These are phyloP conservation scores for Nasua narica DNA, from an alignment of 2,797 vertebrate species.

Conservation along the genomic window DNA sequence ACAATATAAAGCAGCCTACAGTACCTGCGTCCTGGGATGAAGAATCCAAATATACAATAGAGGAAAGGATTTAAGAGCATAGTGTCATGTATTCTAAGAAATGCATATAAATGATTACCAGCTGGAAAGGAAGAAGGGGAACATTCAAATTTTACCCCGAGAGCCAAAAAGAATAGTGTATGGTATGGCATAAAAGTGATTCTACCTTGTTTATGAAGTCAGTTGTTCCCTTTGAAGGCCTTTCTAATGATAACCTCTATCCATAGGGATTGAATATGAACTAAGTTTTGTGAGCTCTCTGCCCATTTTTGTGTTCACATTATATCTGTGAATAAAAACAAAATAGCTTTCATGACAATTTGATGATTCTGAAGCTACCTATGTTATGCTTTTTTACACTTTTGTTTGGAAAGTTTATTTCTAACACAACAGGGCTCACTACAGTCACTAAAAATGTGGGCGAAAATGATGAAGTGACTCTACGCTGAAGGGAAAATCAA, in stretches of 20 bases:
- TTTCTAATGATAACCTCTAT: not conserved
- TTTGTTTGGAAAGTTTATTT: not conserved
- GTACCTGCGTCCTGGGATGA: not conserved
- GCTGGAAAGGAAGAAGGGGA: slow-evolving; percentile 53
- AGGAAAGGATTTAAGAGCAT: not conserved
- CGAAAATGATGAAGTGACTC: not conserved
- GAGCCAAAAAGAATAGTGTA: slow-evolving; percentile 42
- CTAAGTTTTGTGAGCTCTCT: not conserved
- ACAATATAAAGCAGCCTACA: not conserved
- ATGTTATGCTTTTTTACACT: not conserved
- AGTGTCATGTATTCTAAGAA: not conserved
- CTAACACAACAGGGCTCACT: not conserved
- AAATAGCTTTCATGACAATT: not conserved
- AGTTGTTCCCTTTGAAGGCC: not conserved
- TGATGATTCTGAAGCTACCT: not conserved
- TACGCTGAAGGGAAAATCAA: not conserved
- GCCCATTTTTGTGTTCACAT: not conserved
- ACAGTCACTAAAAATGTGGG: not conserved
- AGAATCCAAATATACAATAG: not conserved
- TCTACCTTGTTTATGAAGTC: slow-evolving; percentile 25
- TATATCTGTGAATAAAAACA: not conserved
- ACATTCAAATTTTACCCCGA: not conserved
- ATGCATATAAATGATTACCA: slow-evolving; percentile 64
- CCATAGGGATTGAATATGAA: not conserved
- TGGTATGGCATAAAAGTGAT: slow-evolving; percentile 38